phyloP scores from a whole-genome alignment of 2,888 invertebrate genomes.

The Orthosia cruda region DNA sequence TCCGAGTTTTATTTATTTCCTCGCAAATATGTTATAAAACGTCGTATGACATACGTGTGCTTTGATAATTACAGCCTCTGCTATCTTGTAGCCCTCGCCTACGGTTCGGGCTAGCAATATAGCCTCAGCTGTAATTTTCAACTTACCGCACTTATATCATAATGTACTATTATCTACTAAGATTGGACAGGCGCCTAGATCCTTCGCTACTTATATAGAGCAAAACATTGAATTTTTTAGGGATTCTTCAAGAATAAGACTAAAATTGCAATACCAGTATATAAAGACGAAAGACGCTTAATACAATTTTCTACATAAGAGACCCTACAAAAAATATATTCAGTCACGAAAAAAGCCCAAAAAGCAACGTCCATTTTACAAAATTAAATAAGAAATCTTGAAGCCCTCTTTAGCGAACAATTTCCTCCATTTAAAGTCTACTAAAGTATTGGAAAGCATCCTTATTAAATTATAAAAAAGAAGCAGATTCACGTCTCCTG shows the following conservation, averaged over 20 bases:
- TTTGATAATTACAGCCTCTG: no score
- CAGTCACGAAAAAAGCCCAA: constrained; percentile 32
- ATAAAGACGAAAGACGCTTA: neutral
- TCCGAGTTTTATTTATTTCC: no score
- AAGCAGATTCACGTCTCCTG: constrained; percentile 67
- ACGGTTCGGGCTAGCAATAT: no score
- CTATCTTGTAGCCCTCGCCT: no score
- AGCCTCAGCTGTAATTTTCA: no score
- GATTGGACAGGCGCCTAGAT: neutral
- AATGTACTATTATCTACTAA: no score
- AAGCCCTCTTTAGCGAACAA: constrained; percentile 83
- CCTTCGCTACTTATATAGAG: neutral
- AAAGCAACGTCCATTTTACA: constrained; percentile 52
- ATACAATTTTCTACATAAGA: neutral
- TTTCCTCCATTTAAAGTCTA: constrained; percentile 87
- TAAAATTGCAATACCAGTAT: neutral
- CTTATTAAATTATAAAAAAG: constrained; percentile 86
- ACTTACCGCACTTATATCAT: no score
- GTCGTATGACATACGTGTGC: no score
- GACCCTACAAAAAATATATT: constrained; percentile 18
- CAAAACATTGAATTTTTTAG: neutral
- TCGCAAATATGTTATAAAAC: no score
- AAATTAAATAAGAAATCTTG: constrained; percentile 70
- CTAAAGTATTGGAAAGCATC: constrained; percentile 88
- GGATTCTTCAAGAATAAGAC: neutral